Evolutionary conservation across 2,113 vertebrate species (phyloP).

Genomic region (Alexandromys fortis): DNA sequence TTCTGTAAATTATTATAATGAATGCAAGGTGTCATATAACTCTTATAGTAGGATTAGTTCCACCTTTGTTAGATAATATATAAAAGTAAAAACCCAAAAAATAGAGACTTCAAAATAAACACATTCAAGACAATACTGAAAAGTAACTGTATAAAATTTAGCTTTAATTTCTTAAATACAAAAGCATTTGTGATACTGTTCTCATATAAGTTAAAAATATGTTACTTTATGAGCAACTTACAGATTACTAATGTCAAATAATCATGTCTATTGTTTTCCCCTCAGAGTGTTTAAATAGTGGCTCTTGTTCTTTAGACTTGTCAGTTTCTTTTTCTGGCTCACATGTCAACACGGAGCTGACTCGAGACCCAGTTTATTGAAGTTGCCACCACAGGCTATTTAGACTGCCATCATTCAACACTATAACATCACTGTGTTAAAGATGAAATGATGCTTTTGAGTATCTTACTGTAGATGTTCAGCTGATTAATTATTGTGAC

Average conservation of each 20-base stretch:
- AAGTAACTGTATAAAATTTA: background rate
- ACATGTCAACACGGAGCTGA: slow-evolving; percentile 56
- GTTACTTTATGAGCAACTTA: background rate
- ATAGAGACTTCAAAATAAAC: background rate
- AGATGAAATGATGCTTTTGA: slow-evolving; percentile 84
- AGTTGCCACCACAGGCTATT: slow-evolving; percentile 73
- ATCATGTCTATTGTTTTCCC: background rate
- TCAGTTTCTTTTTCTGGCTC: slow-evolving; percentile 57
- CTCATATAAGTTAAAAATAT: background rate
- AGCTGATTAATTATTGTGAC: slow-evolving; percentile 87
- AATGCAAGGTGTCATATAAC: background rate
- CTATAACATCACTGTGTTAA: slow-evolving; percentile 73
- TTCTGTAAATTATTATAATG: background rate
- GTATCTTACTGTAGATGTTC: slow-evolving; percentile 84
- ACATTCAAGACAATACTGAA: background rate
- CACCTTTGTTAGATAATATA: background rate
- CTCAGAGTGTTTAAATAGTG: background rate
- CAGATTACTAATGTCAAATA: background rate
- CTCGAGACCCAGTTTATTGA: slow-evolving; percentile 56
- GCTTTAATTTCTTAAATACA: background rate
- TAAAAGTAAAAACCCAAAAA: rapidly evolving
- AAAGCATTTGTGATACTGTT: background rate
- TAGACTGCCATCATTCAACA: slow-evolving; percentile 79
- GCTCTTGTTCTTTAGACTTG: slow-evolving; percentile 16
- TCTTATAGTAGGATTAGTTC: background rate